Evolutionary conservation across 1,140 invertebrate species (phyloP), one percentile per base, ranked within the genome.

Genomic region (Marisa cornuarietis): DNA sequence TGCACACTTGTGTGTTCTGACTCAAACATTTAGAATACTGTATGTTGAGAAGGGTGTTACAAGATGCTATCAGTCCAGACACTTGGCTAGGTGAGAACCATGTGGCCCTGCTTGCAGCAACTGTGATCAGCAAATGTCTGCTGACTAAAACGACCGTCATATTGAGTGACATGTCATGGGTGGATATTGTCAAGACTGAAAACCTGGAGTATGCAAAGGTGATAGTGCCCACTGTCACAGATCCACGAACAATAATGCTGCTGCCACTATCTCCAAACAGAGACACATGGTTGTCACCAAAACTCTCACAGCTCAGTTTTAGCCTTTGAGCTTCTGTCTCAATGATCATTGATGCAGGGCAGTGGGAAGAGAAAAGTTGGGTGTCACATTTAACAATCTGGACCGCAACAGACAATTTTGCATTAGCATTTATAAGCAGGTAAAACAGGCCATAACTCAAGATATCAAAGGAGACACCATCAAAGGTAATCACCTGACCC

Each of bases 401-500:
- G 13, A 74, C 81, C 22, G 74, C 73, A 24, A 86, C 26, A 6
- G 52, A 63, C 7, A 76, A 22, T 20, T 22, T 62, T n/a, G 54
- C 22, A 63, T 72, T 54, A 42, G 75, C 62, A 65, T 81, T 62
- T 18, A 42, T 51, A 31, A 82, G 52, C 16, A 85, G 31, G 51
- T 18, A 63, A 76, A 83, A 85, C 13, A 69, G 11, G n/a, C 78
- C 79, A 52, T 62, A 76, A 8, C 18, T 31, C 10, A 74, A 75
- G 1, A 85, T 20, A 73, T 83, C 81, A 71, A 83, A 71, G 7
- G 72, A 65, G 52, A 76, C 54, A 18, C 81, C 81, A 82, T 84
- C 84, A 69, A 83, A 82, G n/a, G 84, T 81, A 10, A 80, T 80
- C 49, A 84, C 69, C 22, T 78, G 81, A 11, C 79, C 83, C n/a